Percentiles rank a stretch among this genome's conserved stretches.
phyloP scores from a whole-genome alignment of 2,797 vertebrate genomes.

The Xiphorhynchus erythropygius region DNA sequence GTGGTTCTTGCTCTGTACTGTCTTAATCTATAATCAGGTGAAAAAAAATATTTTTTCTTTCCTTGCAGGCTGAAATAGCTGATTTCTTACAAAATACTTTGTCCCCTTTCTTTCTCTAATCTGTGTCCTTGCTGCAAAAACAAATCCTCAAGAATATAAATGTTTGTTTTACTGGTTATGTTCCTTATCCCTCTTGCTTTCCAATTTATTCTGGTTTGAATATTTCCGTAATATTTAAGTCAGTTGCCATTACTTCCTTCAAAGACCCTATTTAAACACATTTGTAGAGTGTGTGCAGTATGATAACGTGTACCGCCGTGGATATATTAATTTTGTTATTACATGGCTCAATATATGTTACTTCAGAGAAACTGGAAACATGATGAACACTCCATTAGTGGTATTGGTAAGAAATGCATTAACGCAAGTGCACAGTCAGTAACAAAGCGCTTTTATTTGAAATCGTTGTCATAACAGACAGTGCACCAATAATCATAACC shows the following conservation, averaged over 20 bases:
- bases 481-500: not conserved
- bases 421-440: not conserved
- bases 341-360: not conserved
- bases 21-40: not conserved
- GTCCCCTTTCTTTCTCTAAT: not conserved
- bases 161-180: not conserved
- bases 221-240: not conserved
- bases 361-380: not conserved
- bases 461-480: not conserved
- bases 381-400: constrained; percentile 24
- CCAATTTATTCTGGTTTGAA: not conserved
- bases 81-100: not conserved
- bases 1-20: not conserved
- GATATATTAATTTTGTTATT: constrained; percentile 19
- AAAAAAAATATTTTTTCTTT: not conserved
- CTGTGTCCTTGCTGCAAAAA: not conserved
- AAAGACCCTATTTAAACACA: not conserved
- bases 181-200: not conserved
- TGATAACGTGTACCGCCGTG: accelerated
- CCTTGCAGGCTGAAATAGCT: not conserved
- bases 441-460: not conserved
- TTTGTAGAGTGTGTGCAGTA: not conserved
- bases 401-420: constrained; percentile 27
- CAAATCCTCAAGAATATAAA: not conserved
- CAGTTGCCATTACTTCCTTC: not conserved